Evolutionary conservation across 92 coral and sea anemone species (phyloP).

Genomic region (Porites cylindrica): DNA sequence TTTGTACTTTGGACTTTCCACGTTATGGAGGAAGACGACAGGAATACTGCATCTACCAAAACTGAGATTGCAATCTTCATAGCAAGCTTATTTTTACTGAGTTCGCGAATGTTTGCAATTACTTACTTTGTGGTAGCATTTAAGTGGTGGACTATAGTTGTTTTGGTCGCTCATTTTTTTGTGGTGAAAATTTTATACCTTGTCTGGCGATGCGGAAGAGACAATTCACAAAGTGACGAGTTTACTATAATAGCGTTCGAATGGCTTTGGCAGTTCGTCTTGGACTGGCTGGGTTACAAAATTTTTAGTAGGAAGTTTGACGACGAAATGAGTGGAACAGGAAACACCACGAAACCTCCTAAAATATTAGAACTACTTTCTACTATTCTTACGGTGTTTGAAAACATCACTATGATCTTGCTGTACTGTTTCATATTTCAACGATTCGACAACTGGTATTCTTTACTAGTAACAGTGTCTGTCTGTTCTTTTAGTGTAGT

Average conservation of each 20-base stretch:
- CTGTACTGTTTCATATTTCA: background rate
- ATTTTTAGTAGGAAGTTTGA: background rate
- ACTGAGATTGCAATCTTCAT: background rate
- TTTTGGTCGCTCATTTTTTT: background rate
- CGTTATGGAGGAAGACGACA: background rate
- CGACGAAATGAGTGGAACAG: background rate
- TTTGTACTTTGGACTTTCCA: conserved; percentile 40
- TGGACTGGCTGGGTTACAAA: background rate
- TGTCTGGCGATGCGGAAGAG: background rate
- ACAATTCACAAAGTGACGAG: background rate
- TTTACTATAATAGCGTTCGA: background rate
- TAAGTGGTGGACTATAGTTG: background rate
- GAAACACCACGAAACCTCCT: background rate
- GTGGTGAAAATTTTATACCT: background rate
- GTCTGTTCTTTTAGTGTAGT: conserved; percentile 11
- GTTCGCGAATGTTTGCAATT: conserved; percentile 24
- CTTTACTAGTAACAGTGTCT: background rate
- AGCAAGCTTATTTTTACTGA: background rate
- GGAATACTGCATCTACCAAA: background rate
- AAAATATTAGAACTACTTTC: background rate
- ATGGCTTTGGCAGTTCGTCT: background rate
- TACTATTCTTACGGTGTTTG: background rate
- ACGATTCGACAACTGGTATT: background rate
- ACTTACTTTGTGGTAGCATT: conserved; percentile 3
- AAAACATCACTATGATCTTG: background rate